phyloP scores from a whole-genome alignment of 1,140 invertebrate species.

The Copidosoma floridanum region DNA sequence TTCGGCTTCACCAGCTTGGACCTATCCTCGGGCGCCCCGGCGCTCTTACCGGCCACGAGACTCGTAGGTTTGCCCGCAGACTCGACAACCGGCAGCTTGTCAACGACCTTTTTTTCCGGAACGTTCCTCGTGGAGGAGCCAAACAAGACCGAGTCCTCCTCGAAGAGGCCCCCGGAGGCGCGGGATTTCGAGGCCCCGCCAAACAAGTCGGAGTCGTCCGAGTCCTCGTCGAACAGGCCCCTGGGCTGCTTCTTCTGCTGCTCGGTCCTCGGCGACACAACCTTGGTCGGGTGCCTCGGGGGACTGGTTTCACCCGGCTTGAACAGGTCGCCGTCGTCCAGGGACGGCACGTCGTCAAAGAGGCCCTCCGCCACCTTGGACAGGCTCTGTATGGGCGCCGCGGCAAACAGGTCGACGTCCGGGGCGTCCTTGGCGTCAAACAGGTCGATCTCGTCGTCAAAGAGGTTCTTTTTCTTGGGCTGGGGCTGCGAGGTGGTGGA shows the following conservation, averaged over 20 bases:
- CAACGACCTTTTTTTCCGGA: neutral
- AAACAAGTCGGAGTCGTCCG: slow-evolving; percentile 33
- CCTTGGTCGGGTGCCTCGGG: too few relatives aligned
- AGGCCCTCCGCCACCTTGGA: neutral
- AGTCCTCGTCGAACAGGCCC: slow-evolving; percentile 31
- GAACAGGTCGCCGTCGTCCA: neutral
- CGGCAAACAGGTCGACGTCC: slow-evolving; percentile 44
- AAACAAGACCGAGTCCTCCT: too few relatives aligned
- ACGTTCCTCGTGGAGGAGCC: neutral
- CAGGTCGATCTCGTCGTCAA: slow-evolving; percentile 41
- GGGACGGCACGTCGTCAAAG: slow-evolving; percentile 3
- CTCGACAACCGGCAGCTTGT: too few relatives aligned
- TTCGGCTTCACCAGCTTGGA: neutral
- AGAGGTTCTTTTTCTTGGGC: slow-evolving; percentile 31
- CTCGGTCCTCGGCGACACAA: too few relatives aligned
- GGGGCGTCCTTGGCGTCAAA: slow-evolving; percentile 36
- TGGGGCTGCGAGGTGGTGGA: slow-evolving; percentile 22
- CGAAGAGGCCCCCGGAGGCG: too few relatives aligned
- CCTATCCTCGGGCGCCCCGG: neutral
- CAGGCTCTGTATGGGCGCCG: slow-evolving; percentile 1
- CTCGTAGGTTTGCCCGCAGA: neutral
- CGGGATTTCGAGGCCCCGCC: neutral
- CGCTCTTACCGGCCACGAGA: slow-evolving; percentile 27
- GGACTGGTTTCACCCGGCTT: neutral
- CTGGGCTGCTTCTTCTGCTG: neutral